phyloP scores from a whole-genome alignment of 2,888 invertebrate species.

The Craniophora ligustri region DNA sequence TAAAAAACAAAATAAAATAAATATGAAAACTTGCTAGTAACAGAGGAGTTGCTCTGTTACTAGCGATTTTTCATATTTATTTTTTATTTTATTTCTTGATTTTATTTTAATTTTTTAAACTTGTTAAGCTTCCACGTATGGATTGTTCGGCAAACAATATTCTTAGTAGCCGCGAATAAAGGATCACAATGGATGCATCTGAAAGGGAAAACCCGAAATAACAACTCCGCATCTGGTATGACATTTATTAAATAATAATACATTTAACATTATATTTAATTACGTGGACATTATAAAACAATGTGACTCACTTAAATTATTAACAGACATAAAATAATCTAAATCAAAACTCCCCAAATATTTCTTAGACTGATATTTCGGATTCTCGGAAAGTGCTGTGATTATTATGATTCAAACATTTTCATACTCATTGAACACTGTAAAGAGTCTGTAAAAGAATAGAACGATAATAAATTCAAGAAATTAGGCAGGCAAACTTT shows the following conservation, averaged over 20 bases:
- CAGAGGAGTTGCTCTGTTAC: slow-evolving; percentile 20
- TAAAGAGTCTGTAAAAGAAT: slow-evolving; percentile 50
- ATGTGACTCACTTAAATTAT: neutral
- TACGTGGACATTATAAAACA: neutral
- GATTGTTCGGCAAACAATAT: neutral
- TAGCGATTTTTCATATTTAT: too few species aligned
- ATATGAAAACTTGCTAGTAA: slow-evolving; percentile 24
- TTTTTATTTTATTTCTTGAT: too few species aligned
- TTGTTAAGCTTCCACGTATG: slow-evolving; percentile 28
- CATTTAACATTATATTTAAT: too few species aligned
- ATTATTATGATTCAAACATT: slow-evolving; percentile 50
- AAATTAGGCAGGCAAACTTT: slow-evolving; percentile 66
- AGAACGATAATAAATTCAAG: slow-evolving; percentile 63
- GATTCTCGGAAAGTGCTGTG: slow-evolving; percentile 39
- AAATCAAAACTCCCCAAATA: slow-evolving; percentile 15
- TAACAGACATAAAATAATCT: slow-evolving; percentile 2
- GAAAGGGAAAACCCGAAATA: too few species aligned
- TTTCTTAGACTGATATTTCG: slow-evolving; percentile 23
- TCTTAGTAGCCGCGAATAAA: too few species aligned
- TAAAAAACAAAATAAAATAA: too few species aligned
- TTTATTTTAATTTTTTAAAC: slow-evolving; percentile 45
- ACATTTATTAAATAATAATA: too few species aligned
- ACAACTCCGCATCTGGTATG: neutral
- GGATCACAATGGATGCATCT: slow-evolving; percentile 11
- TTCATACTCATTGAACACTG: slow-evolving; percentile 56